phyloP scores from a whole-genome alignment of 2,888 invertebrate species.

The Megalurothrips usitatus region DNA sequence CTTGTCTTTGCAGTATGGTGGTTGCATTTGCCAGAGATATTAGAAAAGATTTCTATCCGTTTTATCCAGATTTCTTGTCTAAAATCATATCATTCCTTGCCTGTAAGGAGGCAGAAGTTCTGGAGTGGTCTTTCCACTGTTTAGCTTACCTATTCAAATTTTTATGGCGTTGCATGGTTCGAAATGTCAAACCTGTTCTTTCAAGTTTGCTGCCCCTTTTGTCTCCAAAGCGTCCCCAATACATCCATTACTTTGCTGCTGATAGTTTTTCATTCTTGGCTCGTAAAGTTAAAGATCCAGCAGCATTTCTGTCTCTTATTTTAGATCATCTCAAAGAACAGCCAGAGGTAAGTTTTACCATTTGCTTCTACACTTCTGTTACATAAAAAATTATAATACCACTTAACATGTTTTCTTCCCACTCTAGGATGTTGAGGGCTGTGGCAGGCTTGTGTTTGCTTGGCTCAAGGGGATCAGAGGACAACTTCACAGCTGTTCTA shows the following conservation, averaged over 20 bases:
- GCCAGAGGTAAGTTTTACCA: constrained; percentile 58
- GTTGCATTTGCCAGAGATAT: constrained; percentile 84
- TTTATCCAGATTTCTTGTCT: constrained; percentile 72
- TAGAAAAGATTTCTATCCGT: constrained; percentile 80
- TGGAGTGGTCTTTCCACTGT: constrained; percentile 82
- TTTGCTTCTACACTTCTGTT: constrained; percentile 32
- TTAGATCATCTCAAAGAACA: constrained; percentile 61
- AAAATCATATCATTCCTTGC: constrained; percentile 65
- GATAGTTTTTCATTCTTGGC: constrained; percentile 95
- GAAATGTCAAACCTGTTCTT: constrained; percentile 69
- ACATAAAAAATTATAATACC: neutral
- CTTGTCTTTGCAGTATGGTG: constrained; percentile 58
- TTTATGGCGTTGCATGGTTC: constrained; percentile 73
- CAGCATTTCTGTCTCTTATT: constrained; percentile 65
- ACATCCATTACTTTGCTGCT: constrained; percentile 88
- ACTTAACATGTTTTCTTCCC: neutral
- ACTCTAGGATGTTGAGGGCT: constrained; percentile 66
- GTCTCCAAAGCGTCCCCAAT: constrained; percentile 70
- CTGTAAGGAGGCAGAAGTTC: constrained; percentile 73
- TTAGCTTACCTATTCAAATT: constrained; percentile 88
- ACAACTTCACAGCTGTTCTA: constrained; percentile 80
- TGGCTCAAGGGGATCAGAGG: constrained; percentile 76
- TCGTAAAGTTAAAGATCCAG: constrained; percentile 77
- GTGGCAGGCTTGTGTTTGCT: constrained; percentile 84
- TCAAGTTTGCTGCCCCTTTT: constrained; percentile 69